These are phyloP conservation scores for Cephus runcator DNA, from an alignment of 2,888 invertebrate genomes.

Conservation along the genomic window DNA sequence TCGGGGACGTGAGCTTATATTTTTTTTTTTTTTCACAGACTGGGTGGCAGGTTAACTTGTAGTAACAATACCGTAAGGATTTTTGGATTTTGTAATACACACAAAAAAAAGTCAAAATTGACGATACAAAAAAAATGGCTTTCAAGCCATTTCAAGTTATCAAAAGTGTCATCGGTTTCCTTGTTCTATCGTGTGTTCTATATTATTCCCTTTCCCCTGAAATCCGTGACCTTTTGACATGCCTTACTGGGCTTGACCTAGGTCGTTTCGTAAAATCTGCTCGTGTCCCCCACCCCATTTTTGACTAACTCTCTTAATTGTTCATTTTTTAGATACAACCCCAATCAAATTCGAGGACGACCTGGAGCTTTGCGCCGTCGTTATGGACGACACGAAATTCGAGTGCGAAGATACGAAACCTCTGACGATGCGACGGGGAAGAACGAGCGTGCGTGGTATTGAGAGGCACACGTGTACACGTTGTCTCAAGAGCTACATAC, in stretches of 20 bases:
- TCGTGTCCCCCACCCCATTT: constrained; percentile 14
- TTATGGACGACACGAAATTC: constrained; percentile 1
- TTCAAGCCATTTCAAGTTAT: not conserved
- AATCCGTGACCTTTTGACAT: not conserved
- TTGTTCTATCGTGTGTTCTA: not conserved
- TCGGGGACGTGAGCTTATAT: not conserved
- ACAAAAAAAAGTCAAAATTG: not conserved
- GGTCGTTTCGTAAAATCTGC: not conserved
- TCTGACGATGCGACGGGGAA: constrained; percentile 25
- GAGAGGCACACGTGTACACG: constrained; percentile 49
- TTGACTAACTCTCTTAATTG: constrained; percentile 12
- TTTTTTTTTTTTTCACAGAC: not conserved
- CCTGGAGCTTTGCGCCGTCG: constrained; percentile 17
- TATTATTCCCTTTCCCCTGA: not conserved
- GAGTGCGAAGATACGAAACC: constrained; percentile 30
- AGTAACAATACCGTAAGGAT: not conserved
- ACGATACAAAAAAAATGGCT: not conserved
- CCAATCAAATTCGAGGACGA: constrained; percentile 23
- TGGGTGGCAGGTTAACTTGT: not conserved
- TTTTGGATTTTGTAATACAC: not conserved
- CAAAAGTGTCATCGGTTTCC: not conserved
- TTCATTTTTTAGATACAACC: constrained; percentile 17
- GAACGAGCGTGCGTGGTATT: constrained; percentile 22
- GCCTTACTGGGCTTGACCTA: not conserved
- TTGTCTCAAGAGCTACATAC: constrained; percentile 56